phyloP scores from a whole-genome alignment of 1,140 invertebrate genomes.

The Cylas formicarius region DNA sequence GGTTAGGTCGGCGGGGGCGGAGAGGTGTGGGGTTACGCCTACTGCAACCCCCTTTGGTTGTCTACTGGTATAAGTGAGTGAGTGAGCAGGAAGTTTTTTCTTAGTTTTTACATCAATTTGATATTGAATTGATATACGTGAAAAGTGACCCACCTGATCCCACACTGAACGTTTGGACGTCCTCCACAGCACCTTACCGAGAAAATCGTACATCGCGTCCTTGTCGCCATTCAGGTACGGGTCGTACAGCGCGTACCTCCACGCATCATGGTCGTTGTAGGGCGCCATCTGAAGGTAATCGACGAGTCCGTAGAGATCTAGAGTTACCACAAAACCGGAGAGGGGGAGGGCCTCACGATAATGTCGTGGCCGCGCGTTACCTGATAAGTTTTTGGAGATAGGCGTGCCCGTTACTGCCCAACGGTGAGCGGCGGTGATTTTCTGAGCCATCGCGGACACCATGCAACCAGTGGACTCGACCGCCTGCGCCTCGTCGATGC shows the following conservation, averaged over 20 bases:
- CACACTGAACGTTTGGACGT: conserved; percentile 59
- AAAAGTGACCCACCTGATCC: conserved; percentile 34
- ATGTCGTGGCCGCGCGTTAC: conserved; percentile 34
- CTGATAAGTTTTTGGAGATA: conserved; percentile 55
- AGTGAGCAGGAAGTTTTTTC: too few species aligned
- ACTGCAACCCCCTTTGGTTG: too few species aligned
- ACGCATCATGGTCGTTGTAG: conserved; percentile 47
- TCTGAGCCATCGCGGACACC: conserved; percentile 56
- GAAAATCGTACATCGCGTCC: conserved; percentile 46
- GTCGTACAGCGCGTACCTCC: conserved; percentile 50
- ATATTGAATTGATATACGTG: too few species aligned
- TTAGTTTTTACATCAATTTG: too few species aligned
- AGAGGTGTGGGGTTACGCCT: too few species aligned
- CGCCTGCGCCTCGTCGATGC: conserved; percentile 79
- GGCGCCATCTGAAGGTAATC: conserved; percentile 60
- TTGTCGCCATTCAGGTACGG: conserved; percentile 47
- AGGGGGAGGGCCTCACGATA: conserved; percentile 18
- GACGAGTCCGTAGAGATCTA: conserved; percentile 64
- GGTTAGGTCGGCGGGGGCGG: too few species aligned
- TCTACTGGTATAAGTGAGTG: too few species aligned
- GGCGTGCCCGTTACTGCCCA: conserved; percentile 79
- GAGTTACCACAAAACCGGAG: too few species aligned
- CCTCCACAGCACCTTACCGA: conserved; percentile 63
- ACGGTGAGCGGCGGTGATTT: conserved; percentile 52
- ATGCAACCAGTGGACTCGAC: conserved; percentile 57